Base-by-base conservation (phyloP, 64 coral and sea anemone species). In the Hydrozoanthus tunicans region DNA sequence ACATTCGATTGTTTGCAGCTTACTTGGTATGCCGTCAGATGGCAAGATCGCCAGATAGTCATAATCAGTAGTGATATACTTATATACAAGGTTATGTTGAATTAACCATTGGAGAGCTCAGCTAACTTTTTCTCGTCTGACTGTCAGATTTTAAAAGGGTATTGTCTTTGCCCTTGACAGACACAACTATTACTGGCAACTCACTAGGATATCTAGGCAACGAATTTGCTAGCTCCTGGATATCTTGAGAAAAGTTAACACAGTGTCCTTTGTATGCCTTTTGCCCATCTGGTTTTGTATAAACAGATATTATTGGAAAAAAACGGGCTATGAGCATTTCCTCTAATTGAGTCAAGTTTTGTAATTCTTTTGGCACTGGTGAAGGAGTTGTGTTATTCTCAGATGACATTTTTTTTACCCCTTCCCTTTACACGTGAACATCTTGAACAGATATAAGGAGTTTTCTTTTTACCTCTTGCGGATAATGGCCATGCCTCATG, bases 121-220 rank as follows among this genome's bases (percentile, higher is more conserved):
- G 15, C 70, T 73, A 8, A 73, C 70, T 27, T 73, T 73, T 8
- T 73, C 23, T 25, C 15, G 5, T 23, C 70, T 73, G 17, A 73
- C 70, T 73, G 15, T 9, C 17, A 73, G 70, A 73, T 73, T 24
- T 73, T 73, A 25, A 23, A 4, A 73, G 20, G 27, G 4, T 73
- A 73, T 73, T 23, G 27, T 73, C 70, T 73, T 73, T 6, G 15
- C 70, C 70, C 27, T 73, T 73, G 0, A 73, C 15, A 73, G 4
- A 73, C 3, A 73, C 15, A 73, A 73, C 70, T 73, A 73, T 73
- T 26, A 73, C 70, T 73, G 70, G 70, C n/a, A 73, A 25, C 70
- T 73, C 15, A 43, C 20, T 20, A 20, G 20, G 20, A 20, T 20
- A 20, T 20, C 20, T 20, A 20, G 20, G 20, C 20, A 20, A 20